Conservation (phyloP, 2,113 vertebrate genomes). For the Myotis davidii region DNA sequence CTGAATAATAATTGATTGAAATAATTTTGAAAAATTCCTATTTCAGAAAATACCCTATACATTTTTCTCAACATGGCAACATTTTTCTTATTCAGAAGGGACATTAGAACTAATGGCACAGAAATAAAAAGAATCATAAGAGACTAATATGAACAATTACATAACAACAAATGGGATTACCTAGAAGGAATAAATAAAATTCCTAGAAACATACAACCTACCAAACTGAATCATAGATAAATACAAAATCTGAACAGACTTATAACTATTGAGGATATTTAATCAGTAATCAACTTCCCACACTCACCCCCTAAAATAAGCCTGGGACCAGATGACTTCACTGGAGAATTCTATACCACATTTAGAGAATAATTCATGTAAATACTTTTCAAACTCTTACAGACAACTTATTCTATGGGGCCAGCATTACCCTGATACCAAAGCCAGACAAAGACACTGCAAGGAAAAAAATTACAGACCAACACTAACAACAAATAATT, state of each 20-base stretch:
- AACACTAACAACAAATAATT: not conserved
- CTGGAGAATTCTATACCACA: not conserved
- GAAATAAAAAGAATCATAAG: not conserved
- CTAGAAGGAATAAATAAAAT: not conserved
- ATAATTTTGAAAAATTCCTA: not conserved
- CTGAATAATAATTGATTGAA: constrained; percentile 5
- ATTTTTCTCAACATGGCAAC: not conserved
- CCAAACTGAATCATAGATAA: constrained; percentile 15
- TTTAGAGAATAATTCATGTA: not conserved
- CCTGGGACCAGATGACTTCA: not conserved
- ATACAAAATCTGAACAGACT: not conserved
- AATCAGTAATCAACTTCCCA: not conserved
- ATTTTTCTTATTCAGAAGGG: not conserved
- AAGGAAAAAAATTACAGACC: not conserved
- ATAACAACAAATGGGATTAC: not conserved
- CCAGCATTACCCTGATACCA: not conserved
- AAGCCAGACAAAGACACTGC: not conserved
- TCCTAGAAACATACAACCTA: not conserved
- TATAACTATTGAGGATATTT: not conserved
- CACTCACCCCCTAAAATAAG: not conserved
- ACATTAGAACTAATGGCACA: not conserved
- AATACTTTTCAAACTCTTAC: not conserved
- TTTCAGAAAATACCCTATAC: not conserved
- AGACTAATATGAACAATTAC: not conserved
- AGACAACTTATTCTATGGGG: not conserved